phyloP scores from a whole-genome alignment of 2,888 invertebrate species.

The Xestia rhomboidea region DNA sequence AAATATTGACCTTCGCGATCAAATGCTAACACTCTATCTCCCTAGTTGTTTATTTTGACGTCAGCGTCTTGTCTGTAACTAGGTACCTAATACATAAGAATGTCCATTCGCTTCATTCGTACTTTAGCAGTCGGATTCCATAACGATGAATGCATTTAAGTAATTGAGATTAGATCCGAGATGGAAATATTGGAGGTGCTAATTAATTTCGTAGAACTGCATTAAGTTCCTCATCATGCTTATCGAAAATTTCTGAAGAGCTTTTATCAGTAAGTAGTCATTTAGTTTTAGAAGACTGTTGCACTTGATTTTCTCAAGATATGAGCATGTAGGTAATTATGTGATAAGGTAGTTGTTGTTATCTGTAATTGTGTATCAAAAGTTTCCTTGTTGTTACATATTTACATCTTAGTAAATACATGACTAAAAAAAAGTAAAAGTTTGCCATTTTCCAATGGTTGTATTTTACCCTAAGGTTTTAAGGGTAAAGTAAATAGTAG shows the following conservation, averaged over 20 bases:
- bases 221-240: too few relatives aligned
- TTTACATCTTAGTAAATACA: neutral
- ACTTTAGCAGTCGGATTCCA: neutral
- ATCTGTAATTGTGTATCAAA: neutral
- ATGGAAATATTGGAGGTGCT: neutral
- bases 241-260: neutral
- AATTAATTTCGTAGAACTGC: neutral
- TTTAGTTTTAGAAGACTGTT: neutral
- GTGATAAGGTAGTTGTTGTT: neutral
- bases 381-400: neutral
- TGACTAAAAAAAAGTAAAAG: neutral
- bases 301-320: neutral
- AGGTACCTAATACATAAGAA: conserved; percentile 19
- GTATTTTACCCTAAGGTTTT: neutral
- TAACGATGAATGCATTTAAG: conserved; percentile 3
- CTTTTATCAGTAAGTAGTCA: neutral
- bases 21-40: conserved; percentile 18
- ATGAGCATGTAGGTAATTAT: neutral
- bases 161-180: neutral
- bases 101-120: neutral
- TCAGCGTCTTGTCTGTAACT: neutral
- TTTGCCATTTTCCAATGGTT: neutral
- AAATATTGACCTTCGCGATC: conserved; percentile 28
- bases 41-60: neutral
- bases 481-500: too few relatives aligned